phyloP scores from a whole-genome alignment of 2,797 vertebrate species.

The Hafferia zeledoni region DNA sequence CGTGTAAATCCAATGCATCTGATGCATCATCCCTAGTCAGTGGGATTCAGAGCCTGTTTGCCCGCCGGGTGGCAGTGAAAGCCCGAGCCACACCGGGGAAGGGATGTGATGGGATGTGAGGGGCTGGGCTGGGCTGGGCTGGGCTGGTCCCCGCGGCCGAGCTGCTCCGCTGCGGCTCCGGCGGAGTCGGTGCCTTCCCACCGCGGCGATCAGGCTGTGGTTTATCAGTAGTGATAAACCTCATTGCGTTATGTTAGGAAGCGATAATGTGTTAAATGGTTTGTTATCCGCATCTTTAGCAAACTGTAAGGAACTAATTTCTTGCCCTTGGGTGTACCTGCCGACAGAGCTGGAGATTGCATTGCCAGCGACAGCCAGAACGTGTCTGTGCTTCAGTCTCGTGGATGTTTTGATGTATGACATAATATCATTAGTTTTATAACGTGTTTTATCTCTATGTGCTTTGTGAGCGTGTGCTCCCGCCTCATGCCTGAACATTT shows the following conservation, averaged over 20 bases:
- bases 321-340: not conserved
- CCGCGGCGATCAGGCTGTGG: rapidly evolving
- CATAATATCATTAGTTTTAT: rapidly evolving
- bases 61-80: conserved; percentile 43
- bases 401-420: rapidly evolving
- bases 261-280: rapidly evolving
- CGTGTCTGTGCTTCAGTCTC: rapidly evolving
- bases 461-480: not conserved
- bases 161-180: not conserved
- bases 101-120: rapidly evolving
- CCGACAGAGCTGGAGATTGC: rapidly evolving
- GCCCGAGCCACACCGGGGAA: not conserved
- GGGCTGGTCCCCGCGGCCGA: rapidly evolving
- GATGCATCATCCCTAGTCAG: rapidly evolving
- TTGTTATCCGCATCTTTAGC: not conserved
- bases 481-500: rapidly evolving
- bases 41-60: rapidly evolving
- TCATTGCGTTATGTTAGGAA: rapidly evolving
- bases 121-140: not conserved
- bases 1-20: rapidly evolving
- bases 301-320: not conserved
- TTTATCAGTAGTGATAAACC: rapidly evolving
- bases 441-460: not conserved
- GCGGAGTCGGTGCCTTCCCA: rapidly evolving
- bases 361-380: not conserved